Evolutionary conservation across 1,140 invertebrate genomes (phyloP).

Genomic region (Formica exsecta): DNA sequence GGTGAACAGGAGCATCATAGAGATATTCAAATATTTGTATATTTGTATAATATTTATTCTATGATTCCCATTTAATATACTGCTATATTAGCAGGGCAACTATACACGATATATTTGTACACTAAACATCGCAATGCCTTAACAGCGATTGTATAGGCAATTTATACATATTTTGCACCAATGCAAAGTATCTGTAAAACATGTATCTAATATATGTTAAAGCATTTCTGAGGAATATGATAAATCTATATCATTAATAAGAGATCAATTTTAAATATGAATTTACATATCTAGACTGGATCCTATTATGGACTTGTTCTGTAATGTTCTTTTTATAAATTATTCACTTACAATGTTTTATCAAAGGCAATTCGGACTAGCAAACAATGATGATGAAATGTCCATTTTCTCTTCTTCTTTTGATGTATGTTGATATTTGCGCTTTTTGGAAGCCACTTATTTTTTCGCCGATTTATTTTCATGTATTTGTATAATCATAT

Average conservation of each 20-base stretch:
- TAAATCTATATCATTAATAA: not conserved
- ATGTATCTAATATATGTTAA: not conserved
- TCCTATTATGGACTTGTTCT: not conserved
- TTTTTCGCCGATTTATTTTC: no score
- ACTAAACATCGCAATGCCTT: not conserved
- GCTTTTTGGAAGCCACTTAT: no score
- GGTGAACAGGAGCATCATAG: not conserved
- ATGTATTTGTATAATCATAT: no score
- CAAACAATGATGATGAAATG: no score
- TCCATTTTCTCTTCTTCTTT: no score
- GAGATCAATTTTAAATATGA: not conserved
- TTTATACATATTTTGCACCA: no score
- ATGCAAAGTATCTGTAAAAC: not conserved
- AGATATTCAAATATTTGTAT: not conserved
- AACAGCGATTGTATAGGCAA: not conserved
- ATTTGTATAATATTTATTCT: slow-evolving; percentile 25
- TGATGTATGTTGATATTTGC: no score
- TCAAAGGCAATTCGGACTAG: not conserved
- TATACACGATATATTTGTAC: not conserved
- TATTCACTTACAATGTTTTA: not conserved
- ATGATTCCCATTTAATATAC: not conserved
- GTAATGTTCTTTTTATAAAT: not conserved
- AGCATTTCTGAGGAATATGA: not conserved
- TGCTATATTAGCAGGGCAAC: slow-evolving; percentile 12
- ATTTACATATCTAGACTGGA: not conserved